phyloP scores from a whole-genome alignment of 1,140 invertebrate genomes.

The Solenopsis invicta region DNA sequence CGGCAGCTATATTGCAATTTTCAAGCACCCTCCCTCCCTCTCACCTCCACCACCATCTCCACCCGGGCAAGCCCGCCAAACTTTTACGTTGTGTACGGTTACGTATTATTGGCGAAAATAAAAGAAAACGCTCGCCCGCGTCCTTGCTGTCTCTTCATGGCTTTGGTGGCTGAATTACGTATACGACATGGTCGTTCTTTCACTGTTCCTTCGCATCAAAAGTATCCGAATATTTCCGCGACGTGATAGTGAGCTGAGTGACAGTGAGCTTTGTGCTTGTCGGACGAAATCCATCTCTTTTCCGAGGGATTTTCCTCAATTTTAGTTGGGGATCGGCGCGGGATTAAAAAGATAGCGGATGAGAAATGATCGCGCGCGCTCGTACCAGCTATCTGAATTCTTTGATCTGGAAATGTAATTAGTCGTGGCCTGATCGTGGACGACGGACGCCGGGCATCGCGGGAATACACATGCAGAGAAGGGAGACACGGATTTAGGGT shows the following conservation, averaged over 20 bases:
- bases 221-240: slow-evolving; percentile 64
- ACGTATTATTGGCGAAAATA: slow-evolving; percentile 58
- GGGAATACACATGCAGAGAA: background rate
- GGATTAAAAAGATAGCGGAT: slow-evolving; percentile 53
- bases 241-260: slow-evolving; percentile 9
- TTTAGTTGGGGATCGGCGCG: slow-evolving; percentile 53
- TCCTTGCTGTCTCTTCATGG: background rate
- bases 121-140: slow-evolving; percentile 19
- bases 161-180: slow-evolving; percentile 28
- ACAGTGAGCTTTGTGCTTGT: slow-evolving; percentile 52
- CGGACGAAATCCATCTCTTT: slow-evolving; percentile 45
- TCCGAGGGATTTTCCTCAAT: slow-evolving; percentile 44
- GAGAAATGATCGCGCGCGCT: slow-evolving; percentile 30
- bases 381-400: slow-evolving; percentile 30
- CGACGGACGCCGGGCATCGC: slow-evolving; percentile 1
- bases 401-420: slow-evolving; percentile 63
- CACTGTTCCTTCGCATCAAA: slow-evolving; percentile 51
- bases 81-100: slow-evolving; percentile 29
- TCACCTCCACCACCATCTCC: background rate
- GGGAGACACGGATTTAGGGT: background rate
- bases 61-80: background rate
- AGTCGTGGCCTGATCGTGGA: slow-evolving; percentile 47
- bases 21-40: background rate
- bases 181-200: slow-evolving; percentile 21
- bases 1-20: slow-evolving; percentile 33